These are phyloP conservation scores for Heliocidaris erythrogramma DNA, from an alignment of 35 echinoderm and acorn worm species.

Conservation along the genomic window DNA sequence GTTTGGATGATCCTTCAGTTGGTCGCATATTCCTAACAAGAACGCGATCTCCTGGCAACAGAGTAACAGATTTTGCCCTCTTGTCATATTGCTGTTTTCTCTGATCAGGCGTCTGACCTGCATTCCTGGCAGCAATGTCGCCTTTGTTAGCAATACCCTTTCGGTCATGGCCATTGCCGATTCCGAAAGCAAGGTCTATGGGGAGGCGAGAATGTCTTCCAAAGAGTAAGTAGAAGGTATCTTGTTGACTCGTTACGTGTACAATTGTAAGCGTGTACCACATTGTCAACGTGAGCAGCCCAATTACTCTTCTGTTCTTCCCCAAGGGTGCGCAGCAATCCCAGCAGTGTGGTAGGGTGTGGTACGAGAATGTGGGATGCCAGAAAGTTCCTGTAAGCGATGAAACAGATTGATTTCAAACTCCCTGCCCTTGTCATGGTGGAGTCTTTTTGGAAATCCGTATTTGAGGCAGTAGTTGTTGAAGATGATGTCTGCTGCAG, in stretches of 20 bases:
- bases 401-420: slow-evolving; percentile 72
- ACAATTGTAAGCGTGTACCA: slow-evolving; percentile 73
- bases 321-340: slow-evolving; percentile 30
- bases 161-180: background rate
- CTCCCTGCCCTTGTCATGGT: slow-evolving; percentile 65
- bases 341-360: slow-evolving; percentile 71
- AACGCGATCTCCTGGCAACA: slow-evolving; percentile 56
- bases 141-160: too few species aligned
- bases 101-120: background rate
- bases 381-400: slow-evolving; percentile 45
- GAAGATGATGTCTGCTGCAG: slow-evolving; percentile 66
- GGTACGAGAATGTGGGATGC: slow-evolving; percentile 51
- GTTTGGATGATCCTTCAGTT: slow-evolving; percentile 50
- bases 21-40: slow-evolving; percentile 38
- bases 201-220: slow-evolving; percentile 61
- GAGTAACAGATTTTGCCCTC: background rate
- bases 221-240: slow-evolving; percentile 77
- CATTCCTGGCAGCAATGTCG: slow-evolving; percentile 44
- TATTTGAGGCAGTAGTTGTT: slow-evolving; percentile 52
- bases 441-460: slow-evolving; percentile 55
- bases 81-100: slow-evolving; percentile 59
- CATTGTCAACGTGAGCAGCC: slow-evolving; percentile 40
- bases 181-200: slow-evolving; percentile 68
- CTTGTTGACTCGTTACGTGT: slow-evolving; percentile 61
- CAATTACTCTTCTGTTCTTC: slow-evolving; percentile 63